phyloP scores from a whole-genome alignment of 2,113 vertebrate genomes.

The Malaclemys terrapin region DNA sequence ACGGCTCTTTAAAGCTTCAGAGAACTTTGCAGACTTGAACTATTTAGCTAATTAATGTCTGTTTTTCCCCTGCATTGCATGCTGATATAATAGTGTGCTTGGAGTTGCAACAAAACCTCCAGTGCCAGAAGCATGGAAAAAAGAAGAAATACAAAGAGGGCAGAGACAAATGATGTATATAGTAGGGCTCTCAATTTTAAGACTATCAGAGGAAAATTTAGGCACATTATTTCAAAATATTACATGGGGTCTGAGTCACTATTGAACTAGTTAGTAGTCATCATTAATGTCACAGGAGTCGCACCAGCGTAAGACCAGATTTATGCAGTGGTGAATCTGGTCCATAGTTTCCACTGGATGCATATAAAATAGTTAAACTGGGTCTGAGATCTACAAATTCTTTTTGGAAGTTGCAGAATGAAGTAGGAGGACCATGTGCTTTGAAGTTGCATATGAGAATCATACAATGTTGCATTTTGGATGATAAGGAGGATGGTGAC shows the following conservation, averaged over 20 bases:
- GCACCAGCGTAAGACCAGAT: not conserved
- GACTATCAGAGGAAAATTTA: not conserved
- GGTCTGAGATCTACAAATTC: not conserved
- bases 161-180: not conserved
- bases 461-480: no score
- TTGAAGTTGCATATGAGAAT: no score
- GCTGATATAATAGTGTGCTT: not conserved
- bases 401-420: not conserved
- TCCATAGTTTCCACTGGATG: not conserved
- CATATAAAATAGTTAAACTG: not conserved
- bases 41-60: not conserved
- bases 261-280: not conserved
- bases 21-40: fast-evolving
- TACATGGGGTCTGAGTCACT: not conserved
- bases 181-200: not conserved
- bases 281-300: not conserved
- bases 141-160: not conserved
- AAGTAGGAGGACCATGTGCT: not conserved
- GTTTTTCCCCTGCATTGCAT: not conserved
- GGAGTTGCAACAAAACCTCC: not conserved
- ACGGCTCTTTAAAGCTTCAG: not conserved
- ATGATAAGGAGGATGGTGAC: no score
- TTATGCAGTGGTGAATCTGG: not conserved
- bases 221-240: not conserved
- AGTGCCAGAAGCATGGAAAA: fast-evolving